These are phyloP conservation scores for Papilio demoleus DNA, from an alignment of 2,888 invertebrate genomes.

Conservation along the genomic window DNA sequence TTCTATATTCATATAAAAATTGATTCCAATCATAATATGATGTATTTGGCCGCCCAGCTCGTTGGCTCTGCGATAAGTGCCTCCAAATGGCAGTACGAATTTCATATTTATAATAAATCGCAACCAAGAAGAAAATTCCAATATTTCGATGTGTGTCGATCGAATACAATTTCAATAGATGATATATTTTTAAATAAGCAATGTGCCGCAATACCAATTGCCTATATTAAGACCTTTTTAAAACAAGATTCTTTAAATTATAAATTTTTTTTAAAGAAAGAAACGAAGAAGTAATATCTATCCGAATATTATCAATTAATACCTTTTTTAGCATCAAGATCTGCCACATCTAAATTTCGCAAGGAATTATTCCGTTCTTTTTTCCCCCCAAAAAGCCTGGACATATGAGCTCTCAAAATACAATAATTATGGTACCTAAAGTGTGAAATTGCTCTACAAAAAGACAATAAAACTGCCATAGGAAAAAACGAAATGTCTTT, in stretches of 20 bases:
- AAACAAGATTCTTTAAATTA: constrained; percentile 51
- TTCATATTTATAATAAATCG: constrained; percentile 68
- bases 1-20: constrained; percentile 64
- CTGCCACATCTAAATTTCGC: too few relatives aligned
- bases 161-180: constrained; percentile 48
- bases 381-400: too few relatives aligned
- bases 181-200: constrained; percentile 52
- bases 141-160: constrained; percentile 56
- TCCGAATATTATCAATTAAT: too few relatives aligned
- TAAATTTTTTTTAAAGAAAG: constrained; percentile 55
- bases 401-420: too few relatives aligned
- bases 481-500: too few relatives aligned
- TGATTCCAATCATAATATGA: constrained; percentile 46
- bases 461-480: too few relatives aligned
- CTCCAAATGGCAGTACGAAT: constrained; percentile 66
- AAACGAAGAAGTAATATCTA: neutral
- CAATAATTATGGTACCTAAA: too few relatives aligned
- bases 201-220: constrained; percentile 57
- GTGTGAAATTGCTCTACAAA: too few relatives aligned
- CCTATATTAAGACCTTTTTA: constrained; percentile 49
- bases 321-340: too few relatives aligned
- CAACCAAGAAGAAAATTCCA: constrained; percentile 60
- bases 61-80: constrained; percentile 63
- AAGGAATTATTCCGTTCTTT: too few relatives aligned
- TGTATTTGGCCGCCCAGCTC: constrained; percentile 62